Conservation (phyloP, 2,113 vertebrate genomes). For the Otis tarda region DNA sequence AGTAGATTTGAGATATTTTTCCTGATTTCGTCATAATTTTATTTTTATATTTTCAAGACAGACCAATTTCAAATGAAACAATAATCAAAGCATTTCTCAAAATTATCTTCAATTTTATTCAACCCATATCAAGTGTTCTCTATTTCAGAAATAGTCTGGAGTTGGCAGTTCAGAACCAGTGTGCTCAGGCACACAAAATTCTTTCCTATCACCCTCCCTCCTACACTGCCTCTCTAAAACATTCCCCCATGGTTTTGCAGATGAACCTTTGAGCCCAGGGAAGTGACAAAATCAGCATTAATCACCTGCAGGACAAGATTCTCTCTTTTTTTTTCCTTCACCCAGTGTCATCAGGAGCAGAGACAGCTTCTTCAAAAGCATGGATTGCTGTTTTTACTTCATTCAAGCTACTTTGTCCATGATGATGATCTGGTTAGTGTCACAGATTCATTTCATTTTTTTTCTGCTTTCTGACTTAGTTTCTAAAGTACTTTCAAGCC, state of each 20-base stretch:
- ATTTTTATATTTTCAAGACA: neutral
- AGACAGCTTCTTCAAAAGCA: neutral
- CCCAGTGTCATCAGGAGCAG: neutral
- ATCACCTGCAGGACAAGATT: neutral
- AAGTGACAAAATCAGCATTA: neutral
- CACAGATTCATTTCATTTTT: neutral
- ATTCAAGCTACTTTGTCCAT: neutral
- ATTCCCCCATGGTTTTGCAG: neutral
- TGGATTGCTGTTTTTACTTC: neutral
- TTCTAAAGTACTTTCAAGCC: neutral
- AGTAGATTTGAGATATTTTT: neutral
- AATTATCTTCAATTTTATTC: neutral
- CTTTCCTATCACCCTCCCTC: neutral
- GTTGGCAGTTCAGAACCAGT: neutral
- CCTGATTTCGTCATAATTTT: neutral
- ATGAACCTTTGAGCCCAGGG: neutral
- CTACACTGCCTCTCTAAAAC: neutral
- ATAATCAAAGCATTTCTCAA: neutral
- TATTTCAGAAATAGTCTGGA: neutral
- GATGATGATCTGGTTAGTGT: fast-evolving
- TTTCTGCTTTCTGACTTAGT: neutral
- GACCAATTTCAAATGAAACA: neutral
- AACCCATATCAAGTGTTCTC: neutral
- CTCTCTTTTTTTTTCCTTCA: neutral
- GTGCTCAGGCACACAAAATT: neutral